Evolutionary conservation across 92 coral and sea anemone species (phyloP).

Genomic region (Phenganax stokvisi): DNA sequence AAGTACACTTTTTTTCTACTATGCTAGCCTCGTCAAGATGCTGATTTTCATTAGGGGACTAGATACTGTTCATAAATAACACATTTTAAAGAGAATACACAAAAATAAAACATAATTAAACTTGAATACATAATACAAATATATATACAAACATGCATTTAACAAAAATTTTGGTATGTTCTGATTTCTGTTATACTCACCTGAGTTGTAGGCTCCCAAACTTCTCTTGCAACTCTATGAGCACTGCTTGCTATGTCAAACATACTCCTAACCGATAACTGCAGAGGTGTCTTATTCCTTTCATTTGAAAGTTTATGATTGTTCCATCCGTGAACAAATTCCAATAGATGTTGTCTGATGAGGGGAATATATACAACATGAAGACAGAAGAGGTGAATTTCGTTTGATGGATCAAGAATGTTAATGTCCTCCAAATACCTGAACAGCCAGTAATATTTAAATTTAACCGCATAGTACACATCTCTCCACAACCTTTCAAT

Average conservation of each 20-base stretch:
- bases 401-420: conserved; percentile 33
- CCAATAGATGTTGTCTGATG: neutral
- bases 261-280: conserved; percentile 31
- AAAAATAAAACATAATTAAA: too few species aligned
- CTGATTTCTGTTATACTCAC: neutral
- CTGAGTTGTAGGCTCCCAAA: conserved; percentile 50
- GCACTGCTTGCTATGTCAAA: conserved; percentile 45
- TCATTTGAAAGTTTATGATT: conserved; percentile 14
- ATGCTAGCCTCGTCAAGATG: too few species aligned
- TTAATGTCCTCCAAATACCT: conserved; percentile 12
- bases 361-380: conserved; percentile 28
- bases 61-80: too few species aligned
- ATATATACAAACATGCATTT: too few species aligned
- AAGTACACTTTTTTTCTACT: too few species aligned
- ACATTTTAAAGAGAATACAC: too few species aligned
- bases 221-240: conserved; percentile 51
- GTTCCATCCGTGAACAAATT: conserved; percentile 3
- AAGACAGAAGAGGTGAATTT: conserved; percentile 23
- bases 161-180: neutral
- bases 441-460: neutral
- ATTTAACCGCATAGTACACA: conserved; percentile 11
- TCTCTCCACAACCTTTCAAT: conserved; percentile 4
- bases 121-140: too few species aligned
- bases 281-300: conserved; percentile 13
- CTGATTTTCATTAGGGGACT: too few species aligned